Base-by-base conservation (phyloP, 2,888 invertebrate species). In the Crioceris asparagi region DNA sequence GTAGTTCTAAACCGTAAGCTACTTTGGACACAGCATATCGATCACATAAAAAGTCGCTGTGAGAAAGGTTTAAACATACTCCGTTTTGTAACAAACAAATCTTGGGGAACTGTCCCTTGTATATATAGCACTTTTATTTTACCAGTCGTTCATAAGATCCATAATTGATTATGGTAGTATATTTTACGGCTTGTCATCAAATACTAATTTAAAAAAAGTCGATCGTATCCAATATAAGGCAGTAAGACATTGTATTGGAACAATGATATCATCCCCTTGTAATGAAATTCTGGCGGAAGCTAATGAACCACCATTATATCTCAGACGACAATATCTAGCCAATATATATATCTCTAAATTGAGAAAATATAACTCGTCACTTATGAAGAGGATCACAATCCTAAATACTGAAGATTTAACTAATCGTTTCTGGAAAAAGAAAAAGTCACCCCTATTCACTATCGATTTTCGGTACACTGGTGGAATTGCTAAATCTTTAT, bases 11-110 rank as follows among this genome's bases (percentile, higher is more conserved):
- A 34, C 17, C 34, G 25, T n/a, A 34, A 25, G 11, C 23, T 34
- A 11, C 34, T 34, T 16, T 34, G 25, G 34, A 34, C 25, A 11
- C 25, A 14, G 6, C 34, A 34, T 16, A 34, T 34, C n/a, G 34
- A 34, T 26, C 26, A 34, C 17, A 26, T 17, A 26, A 26, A 25
- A 16, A 26, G 14, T 2, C 26, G 26, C 5, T 34, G 34, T 26
- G 34, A 16, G 12, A 34, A 34, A 34, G 25, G 34, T 15, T 8
- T 34, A 8, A 34, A 34, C n/a, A 34, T 25, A 4, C 25, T 34
- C 3, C 23, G 34, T 16, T 33, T 15, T 16, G 34, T 26, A 11
- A 25, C 25, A 15, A 34, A 34, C 8, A 34, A 34, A 23, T 11
- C 14, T 15, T 34, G 27, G 34, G 27, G 34, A 23, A 17, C 34